Conservation (phyloP, 2,797 vertebrate genomes). For the Monodelphis domestica region DNA sequence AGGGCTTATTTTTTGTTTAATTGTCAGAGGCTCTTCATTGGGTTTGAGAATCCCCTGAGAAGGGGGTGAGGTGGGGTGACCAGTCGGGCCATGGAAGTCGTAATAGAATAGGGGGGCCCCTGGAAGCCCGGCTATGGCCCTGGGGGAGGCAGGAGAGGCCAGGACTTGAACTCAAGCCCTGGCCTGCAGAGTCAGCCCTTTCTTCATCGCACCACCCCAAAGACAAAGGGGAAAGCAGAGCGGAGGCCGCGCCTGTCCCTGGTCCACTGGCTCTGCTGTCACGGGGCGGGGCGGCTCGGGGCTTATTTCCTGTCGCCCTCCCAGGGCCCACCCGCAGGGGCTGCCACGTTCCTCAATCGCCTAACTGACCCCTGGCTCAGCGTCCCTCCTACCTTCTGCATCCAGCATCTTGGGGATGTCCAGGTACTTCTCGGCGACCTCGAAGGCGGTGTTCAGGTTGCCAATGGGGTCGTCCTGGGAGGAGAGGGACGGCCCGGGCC, state of each 20-base stretch:
- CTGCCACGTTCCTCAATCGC: neutral
- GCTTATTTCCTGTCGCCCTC: neutral
- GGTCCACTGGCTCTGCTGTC: neutral
- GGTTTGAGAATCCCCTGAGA: too few species aligned
- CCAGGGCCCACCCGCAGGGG: neutral
- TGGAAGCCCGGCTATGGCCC: too few species aligned
- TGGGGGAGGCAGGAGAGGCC: too few species aligned
- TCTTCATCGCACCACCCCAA: too few species aligned
- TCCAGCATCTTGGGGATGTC: conserved; percentile 97
- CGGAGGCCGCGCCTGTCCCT: neutral
- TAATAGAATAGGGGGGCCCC: too few species aligned
- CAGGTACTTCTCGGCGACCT: conserved; percentile 94
- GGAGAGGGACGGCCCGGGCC: neutral
- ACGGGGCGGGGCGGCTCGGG: too few species aligned
- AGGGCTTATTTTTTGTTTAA: too few species aligned
- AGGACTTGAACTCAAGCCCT: neutral
- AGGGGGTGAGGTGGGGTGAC: neutral
- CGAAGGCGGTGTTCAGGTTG: conserved; percentile 95
- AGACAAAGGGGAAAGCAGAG: too few species aligned
- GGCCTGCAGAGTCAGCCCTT: too few species aligned
- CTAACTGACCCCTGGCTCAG: fast-evolving
- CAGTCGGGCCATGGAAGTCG: neutral
- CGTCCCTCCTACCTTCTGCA: conserved; percentile 90
- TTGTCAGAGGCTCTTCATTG: too few species aligned
- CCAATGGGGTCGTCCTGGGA: conserved; percentile 92